Percentiles rank a stretch among this genome's conserved stretches.
phyloP scores from a whole-genome alignment of 2,113 vertebrate species.

The Martes martes region DNA sequence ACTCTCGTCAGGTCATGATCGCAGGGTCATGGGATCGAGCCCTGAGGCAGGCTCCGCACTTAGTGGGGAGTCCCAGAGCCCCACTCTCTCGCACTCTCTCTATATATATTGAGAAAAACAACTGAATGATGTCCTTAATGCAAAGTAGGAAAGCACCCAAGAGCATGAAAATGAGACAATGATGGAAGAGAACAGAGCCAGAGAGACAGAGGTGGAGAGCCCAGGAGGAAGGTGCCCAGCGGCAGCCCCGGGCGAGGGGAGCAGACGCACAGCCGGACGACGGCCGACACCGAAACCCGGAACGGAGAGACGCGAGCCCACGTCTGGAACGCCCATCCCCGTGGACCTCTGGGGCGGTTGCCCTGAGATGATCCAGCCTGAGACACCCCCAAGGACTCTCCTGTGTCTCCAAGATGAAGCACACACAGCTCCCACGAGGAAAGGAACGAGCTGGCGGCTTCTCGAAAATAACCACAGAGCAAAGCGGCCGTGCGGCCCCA shows the following conservation, averaged over 20 bases:
- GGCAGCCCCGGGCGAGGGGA: neutral
- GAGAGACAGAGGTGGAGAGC: neutral
- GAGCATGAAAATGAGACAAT: neutral
- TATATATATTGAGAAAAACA: neutral
- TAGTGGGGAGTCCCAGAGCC: neutral
- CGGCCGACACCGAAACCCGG: rapidly evolving
- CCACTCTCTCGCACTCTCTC: too few species aligned
- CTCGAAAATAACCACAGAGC: too few species aligned
- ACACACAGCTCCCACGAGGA: neutral
- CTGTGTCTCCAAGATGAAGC: neutral
- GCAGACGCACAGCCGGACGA: rapidly evolving
- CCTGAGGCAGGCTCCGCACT: rapidly evolving
- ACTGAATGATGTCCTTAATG: neutral
- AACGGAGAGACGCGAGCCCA: rapidly evolving
- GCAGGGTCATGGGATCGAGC: neutral
- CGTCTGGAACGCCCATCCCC: rapidly evolving
- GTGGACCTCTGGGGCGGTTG: rapidly evolving
- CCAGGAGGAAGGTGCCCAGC: neutral
- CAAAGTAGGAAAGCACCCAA: neutral
- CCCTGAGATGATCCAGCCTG: neutral
- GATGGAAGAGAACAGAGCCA: neutral
- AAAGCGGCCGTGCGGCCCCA: rapidly evolving
- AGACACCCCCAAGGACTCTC: neutral
- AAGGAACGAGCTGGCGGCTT: neutral
- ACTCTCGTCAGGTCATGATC: neutral